These are phyloP conservation scores for Eurois occulta DNA, from an alignment of 2,888 invertebrate genomes.

Conservation along the genomic window DNA sequence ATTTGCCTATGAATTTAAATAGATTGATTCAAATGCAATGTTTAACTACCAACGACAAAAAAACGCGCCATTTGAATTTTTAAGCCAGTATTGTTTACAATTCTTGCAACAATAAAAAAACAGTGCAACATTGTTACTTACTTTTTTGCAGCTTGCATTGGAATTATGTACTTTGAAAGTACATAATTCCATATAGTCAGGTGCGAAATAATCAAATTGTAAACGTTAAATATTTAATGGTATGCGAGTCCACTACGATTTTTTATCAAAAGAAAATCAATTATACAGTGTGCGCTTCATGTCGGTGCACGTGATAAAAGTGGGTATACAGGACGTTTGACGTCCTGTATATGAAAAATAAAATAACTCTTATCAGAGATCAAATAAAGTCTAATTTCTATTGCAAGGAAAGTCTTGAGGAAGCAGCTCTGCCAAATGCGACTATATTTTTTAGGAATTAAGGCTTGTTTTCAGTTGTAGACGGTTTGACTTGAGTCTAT, in stretches of 20 bases:
- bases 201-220: constrained; percentile 64
- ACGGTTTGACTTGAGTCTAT: constrained; percentile 21
- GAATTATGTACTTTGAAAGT: too few species aligned
- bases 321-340: constrained; percentile 20
- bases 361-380: constrained; percentile 33
- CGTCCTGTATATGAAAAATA: constrained; percentile 27
- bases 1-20: background rate
- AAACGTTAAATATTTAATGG: constrained; percentile 62
- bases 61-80: background rate
- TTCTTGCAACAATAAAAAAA: constrained; percentile 10
- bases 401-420: background rate
- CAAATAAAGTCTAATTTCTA: constrained; percentile 39
- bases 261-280: constrained; percentile 72
- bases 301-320: constrained; percentile 65
- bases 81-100: background rate
- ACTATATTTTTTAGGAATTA: background rate
- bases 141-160: constrained; percentile 23
- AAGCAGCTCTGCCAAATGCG: constrained; percentile 19
- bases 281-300: constrained; percentile 65
- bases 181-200: constrained; percentile 47
- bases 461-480: constrained; percentile 26
- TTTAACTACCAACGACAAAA: constrained; percentile 3
- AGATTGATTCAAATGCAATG: background rate
- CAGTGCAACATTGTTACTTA: background rate
- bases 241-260: constrained; percentile 61